Percentiles rank a stretch among this genome's conserved stretches.
Conservation (phyloP, 2,113 vertebrate genomes). For the Syrmaticus mikado region DNA sequence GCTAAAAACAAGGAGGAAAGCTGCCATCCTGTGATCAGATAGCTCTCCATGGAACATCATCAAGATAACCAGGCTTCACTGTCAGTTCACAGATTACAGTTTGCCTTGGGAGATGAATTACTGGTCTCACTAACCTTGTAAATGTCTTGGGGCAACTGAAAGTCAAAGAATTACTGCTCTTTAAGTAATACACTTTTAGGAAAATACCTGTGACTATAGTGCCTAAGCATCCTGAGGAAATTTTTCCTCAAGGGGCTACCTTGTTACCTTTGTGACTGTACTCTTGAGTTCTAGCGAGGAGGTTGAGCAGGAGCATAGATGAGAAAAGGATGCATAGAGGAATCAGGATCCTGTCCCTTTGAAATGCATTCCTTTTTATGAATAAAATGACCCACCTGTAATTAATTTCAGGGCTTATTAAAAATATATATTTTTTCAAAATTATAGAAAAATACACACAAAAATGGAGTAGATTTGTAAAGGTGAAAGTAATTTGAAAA, state of each 20-base stretch:
- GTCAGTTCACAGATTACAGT: background rate
- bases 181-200: background rate
- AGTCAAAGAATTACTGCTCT: background rate
- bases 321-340: background rate
- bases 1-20: background rate
- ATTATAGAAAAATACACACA: background rate
- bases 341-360: background rate
- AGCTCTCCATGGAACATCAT: background rate
- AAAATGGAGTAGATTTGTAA: background rate
- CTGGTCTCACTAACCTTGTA: slow-evolving; percentile 15
- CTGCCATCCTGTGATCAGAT: background rate
- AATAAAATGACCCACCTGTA: too few relatives aligned
- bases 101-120: slow-evolving; percentile 25
- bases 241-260: background rate
- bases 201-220: background rate
- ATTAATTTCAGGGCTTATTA: background rate
- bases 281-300: background rate
- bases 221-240: background rate
- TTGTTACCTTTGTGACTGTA: background rate
- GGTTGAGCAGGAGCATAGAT: background rate
- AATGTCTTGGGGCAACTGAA: background rate
- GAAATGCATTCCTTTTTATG: too few relatives aligned
- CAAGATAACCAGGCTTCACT: background rate
- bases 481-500: background rate
- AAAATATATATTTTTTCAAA: background rate